These are phyloP conservation scores for Nerophis lumbriciformis DNA, from an alignment of 2,113 vertebrate species.

Conservation along the genomic window DNA sequence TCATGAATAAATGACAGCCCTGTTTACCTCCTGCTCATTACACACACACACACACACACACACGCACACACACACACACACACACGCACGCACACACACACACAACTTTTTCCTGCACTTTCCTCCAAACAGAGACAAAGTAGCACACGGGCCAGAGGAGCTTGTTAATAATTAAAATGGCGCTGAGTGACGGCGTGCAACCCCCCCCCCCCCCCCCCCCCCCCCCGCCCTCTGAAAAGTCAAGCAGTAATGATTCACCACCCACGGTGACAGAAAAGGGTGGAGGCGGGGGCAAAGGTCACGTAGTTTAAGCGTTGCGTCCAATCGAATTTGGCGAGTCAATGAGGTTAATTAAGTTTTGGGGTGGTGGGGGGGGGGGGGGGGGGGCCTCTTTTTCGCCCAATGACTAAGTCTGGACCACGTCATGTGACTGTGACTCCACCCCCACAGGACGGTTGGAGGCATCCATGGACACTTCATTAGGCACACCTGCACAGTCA, in stretches of 20 bases:
- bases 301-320: too few species aligned
- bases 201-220: constrained; percentile 57
- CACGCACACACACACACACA: constrained; percentile 13
- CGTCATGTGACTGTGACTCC: too few species aligned
- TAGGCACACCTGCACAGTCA: too few species aligned
- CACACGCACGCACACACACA: constrained; percentile 3
- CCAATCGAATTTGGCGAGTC: neutral
- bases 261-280: constrained; percentile 22
- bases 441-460: neutral
- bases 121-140: constrained; percentile 15
- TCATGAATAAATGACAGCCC: constrained; percentile 84
- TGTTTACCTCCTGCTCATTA: constrained; percentile 74
- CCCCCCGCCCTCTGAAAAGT: too few species aligned
- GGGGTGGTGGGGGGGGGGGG: too few species aligned
- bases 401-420: neutral
- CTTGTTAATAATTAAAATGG: constrained; percentile 69
- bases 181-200: constrained; percentile 45
- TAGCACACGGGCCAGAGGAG: constrained; percentile 38
- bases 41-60: constrained; percentile 13
- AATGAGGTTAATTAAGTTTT: neutral
- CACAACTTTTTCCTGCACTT: constrained; percentile 3
- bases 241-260: constrained; percentile 69
- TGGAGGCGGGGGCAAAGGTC: neutral
- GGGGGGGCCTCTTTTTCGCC: neutral
- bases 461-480: too few species aligned